Conservation (phyloP, 2,888 invertebrate genomes). For the Noctua fimbriata region DNA sequence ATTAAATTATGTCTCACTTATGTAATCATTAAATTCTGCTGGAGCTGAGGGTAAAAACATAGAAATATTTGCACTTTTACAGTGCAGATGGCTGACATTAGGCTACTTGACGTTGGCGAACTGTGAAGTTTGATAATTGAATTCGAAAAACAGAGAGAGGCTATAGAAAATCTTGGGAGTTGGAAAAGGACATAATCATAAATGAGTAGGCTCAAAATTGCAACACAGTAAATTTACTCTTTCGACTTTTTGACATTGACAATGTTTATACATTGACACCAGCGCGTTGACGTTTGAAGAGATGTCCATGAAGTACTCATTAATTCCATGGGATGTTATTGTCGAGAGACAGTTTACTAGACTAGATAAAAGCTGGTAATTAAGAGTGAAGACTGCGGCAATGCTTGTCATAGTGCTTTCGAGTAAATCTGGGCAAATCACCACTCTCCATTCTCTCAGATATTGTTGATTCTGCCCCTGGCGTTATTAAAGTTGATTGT, state of each 20-base stretch:
- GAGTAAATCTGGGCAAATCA: neutral
- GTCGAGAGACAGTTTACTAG: neutral
- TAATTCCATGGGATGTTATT: neutral
- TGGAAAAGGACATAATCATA: neutral
- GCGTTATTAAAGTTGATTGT: neutral
- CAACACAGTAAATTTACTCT: neutral
- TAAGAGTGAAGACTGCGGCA: neutral
- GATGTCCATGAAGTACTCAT: neutral
- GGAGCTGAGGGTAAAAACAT: slow-evolving; percentile 19
- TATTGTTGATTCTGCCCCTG: neutral
- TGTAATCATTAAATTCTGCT: neutral
- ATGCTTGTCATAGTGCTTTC: neutral
- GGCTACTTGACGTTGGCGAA: slow-evolving; percentile 7
- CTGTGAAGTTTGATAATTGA: neutral
- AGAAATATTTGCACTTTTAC: slow-evolving; percentile 23
- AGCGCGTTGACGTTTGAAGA: slow-evolving; percentile 24
- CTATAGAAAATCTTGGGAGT: neutral
- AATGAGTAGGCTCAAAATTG: neutral
- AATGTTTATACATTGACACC: slow-evolving; percentile 1
- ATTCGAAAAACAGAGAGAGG: neutral
- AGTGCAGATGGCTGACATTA: slow-evolving; percentile 29
- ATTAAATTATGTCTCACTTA: slow-evolving; percentile 3
- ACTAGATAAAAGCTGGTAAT: neutral
- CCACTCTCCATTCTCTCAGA: neutral
- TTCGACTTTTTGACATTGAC: slow-evolving; percentile 23